Evolutionary conservation across 1,140 invertebrate species (phyloP).

Genomic region (Drosophila pseudoobscura): DNA sequence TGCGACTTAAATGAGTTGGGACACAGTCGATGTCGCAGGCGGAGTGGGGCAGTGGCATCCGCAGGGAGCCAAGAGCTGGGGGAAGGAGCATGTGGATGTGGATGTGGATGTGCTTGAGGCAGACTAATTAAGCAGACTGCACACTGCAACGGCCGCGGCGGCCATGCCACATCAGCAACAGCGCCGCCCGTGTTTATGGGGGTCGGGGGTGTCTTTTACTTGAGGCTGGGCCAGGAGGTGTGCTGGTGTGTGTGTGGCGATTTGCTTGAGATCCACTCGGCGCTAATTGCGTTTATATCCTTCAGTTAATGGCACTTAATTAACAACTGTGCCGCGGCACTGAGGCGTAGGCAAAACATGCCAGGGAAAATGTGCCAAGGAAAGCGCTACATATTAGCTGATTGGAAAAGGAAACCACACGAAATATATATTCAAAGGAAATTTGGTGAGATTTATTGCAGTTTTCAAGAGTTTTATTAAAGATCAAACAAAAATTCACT

Average conservation of each 20-base stretch:
- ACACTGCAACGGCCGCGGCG: constrained; percentile 43
- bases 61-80: neutral
- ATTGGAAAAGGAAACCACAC: constrained; percentile 6
- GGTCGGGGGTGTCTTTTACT: constrained; percentile 2
- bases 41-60: neutral
- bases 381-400: constrained; percentile 37
- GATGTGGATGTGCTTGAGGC: constrained; percentile 24
- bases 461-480: neutral
- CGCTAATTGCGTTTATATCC: constrained; percentile 82
- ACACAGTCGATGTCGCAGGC: constrained; percentile 6
- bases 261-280: constrained; percentile 77
- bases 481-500: constrained; percentile 4
- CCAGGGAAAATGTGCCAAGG: constrained; percentile 13
- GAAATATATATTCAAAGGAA: constrained; percentile 4
- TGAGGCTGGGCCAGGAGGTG: neutral
- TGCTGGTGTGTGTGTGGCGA: constrained; percentile 31
- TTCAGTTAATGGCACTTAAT: constrained; percentile 82
- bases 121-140: constrained; percentile 81
- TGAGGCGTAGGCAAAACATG: constrained; percentile 54
- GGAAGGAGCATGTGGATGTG: constrained; percentile 1
- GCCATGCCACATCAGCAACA: constrained; percentile 77
- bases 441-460: neutral
- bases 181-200: constrained; percentile 55
- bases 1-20: constrained; percentile 79
- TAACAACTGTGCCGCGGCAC: constrained; percentile 76